Evolutionary conservation across 2,113 vertebrate species (phyloP).

Genomic region (Melanocharis versteri): DNA sequence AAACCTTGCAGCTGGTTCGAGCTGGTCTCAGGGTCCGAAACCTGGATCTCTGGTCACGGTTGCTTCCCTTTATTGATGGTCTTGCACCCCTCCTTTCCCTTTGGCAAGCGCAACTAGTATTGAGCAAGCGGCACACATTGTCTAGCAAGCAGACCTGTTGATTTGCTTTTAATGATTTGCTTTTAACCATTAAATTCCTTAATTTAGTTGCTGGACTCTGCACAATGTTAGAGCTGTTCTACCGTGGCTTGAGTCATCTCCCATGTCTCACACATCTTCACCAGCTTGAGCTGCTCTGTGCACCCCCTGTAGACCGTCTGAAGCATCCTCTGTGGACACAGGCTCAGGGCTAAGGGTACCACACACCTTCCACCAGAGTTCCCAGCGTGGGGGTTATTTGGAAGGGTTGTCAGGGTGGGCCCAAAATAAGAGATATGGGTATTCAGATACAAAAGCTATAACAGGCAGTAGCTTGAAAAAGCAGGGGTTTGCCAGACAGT

Average conservation of each 20-base stretch:
- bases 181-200: too few relatives aligned
- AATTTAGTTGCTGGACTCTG: too few relatives aligned
- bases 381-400: accelerated
- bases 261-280: neutral
- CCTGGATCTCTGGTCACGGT: too few relatives aligned
- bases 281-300: neutral
- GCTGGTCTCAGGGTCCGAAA: too few relatives aligned
- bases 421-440: neutral
- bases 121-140: too few relatives aligned
- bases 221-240: neutral
- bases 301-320: neutral
- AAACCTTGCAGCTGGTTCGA: too few relatives aligned
- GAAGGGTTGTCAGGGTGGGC: neutral
- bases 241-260: neutral
- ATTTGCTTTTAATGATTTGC: too few relatives aligned
- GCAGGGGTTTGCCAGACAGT: neutral
- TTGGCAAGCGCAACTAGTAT: too few relatives aligned
- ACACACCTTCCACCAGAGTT: accelerated
- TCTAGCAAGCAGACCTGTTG: too few relatives aligned
- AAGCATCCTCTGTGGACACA: neutral
- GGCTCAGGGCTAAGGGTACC: too few relatives aligned
- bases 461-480: neutral
- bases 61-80: too few relatives aligned
- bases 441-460: neutral
- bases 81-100: too few relatives aligned